phyloP scores from a whole-genome alignment of 2,888 invertebrate genomes.

The Nemurella pictetii region DNA sequence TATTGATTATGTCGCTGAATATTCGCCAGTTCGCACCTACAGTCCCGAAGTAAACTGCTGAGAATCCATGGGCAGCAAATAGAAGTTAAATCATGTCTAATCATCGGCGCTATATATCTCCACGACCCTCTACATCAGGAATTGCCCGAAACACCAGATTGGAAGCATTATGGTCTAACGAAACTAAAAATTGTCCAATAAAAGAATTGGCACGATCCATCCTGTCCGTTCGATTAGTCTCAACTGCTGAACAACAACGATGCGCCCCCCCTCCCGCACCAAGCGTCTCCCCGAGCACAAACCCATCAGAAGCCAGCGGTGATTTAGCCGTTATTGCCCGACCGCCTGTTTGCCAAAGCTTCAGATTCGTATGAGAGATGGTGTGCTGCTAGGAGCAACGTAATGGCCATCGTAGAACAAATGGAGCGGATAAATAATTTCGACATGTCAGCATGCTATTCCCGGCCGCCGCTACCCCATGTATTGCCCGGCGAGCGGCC shows the following conservation, averaged over 20 bases:
- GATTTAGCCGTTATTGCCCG: conserved; percentile 13
- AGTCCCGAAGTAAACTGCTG: neutral
- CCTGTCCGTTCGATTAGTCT: neutral
- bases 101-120: neutral
- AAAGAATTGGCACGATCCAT: neutral
- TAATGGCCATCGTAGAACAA: conserved; percentile 29
- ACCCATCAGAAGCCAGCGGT: neutral
- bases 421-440: conserved; percentile 30
- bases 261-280: neutral
- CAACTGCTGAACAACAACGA: neutral
- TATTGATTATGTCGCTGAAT: neutral
- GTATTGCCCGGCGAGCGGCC: conserved; percentile 6
- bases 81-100: neutral
- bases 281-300: no score
- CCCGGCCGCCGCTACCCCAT: neutral
- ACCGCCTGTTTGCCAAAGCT: neutral
- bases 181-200: neutral
- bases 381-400: neutral
- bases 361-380: neutral
- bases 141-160: neutral
- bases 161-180: neutral
- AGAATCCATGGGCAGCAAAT: neutral
- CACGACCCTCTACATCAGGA: neutral
- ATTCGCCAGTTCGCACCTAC: neutral
- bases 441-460: conserved; percentile 24